Percentiles rank a stretch among this genome's conserved stretches.
Conservation (phyloP, 1,140 invertebrate species). For the Cydia fagiglandana region DNA sequence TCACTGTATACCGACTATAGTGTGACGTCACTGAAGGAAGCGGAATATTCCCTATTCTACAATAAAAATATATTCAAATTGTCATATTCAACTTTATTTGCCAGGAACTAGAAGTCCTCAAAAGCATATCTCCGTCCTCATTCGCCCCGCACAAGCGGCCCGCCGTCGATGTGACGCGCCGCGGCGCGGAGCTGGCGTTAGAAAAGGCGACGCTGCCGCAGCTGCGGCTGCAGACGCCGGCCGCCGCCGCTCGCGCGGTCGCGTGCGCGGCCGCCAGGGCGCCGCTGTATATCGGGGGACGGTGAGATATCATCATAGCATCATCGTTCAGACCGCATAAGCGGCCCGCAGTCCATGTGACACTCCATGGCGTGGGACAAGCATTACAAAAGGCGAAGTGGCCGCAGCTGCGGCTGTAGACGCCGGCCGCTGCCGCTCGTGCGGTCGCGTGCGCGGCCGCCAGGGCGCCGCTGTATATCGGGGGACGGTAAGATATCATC, state of each 20-base stretch:
- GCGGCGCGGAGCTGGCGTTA: constrained; percentile 63
- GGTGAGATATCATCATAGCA: constrained; percentile 45
- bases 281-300: constrained; percentile 60
- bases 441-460: constrained; percentile 24
- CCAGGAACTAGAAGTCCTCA: constrained; percentile 68
- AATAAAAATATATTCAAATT: too few species aligned
- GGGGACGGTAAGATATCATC: constrained; percentile 60
- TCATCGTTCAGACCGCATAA: constrained; percentile 54
- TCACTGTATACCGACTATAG: too few species aligned
- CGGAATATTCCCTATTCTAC: constrained; percentile 20
- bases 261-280: constrained; percentile 33
- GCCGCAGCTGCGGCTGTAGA: constrained; percentile 38
- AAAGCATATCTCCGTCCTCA: constrained; percentile 54
- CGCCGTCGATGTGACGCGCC: constrained; percentile 62
- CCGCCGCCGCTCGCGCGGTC: constrained; percentile 12
- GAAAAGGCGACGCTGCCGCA: constrained; percentile 44
- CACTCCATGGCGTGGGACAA: constrained; percentile 51
- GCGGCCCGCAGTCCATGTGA: constrained; percentile 64
- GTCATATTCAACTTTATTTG: not conserved
- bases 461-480: constrained; percentile 53
- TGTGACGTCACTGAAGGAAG: constrained; percentile 65
- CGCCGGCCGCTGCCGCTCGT: constrained; percentile 16
- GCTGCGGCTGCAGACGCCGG: constrained; percentile 35
- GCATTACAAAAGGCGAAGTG: constrained; percentile 50
- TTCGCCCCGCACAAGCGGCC: constrained; percentile 60